Percentiles rank a stretch among this genome's conserved stretches.
These are phyloP conservation scores for Beroe ovata DNA, from an alignment of 37 sponge, comb jelly and placozoan genomes.

Conservation along the genomic window DNA sequence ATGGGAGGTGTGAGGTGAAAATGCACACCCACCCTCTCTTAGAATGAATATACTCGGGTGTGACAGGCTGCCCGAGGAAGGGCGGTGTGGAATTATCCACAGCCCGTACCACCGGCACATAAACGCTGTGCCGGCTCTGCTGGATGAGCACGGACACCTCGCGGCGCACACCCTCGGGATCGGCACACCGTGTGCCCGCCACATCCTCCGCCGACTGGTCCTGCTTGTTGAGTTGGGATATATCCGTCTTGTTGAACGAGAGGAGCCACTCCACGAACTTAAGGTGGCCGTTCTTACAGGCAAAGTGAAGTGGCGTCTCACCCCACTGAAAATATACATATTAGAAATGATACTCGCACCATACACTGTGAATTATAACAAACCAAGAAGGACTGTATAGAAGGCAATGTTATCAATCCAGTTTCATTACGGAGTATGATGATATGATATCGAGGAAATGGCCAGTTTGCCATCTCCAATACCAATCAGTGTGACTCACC, in stretches of 20 bases:
- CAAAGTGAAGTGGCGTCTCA: slow-evolving; percentile 95
- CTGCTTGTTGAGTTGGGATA: slow-evolving; percentile 66
- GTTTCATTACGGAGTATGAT: too few relatives aligned
- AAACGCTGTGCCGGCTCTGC: slow-evolving; percentile 66
- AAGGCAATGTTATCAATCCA: too few relatives aligned
- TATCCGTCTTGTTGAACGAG: slow-evolving; percentile 68
- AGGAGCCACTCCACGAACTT: slow-evolving; percentile 82
- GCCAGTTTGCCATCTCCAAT: too few relatives aligned
- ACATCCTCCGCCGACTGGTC: slow-evolving; percentile 66
- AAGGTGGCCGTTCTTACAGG: slow-evolving; percentile 81
- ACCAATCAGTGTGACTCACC: too few relatives aligned
- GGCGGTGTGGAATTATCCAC: slow-evolving; percentile 86
- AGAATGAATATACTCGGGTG: slow-evolving; percentile 37
- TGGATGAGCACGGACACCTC: neutral
- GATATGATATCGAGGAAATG: too few relatives aligned
- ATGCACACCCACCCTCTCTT: neutral
- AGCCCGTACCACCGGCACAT: slow-evolving; percentile 88
- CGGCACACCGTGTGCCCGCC: slow-evolving; percentile 41
- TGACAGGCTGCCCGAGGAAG: slow-evolving; percentile 71
- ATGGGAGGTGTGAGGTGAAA: too few relatives aligned
- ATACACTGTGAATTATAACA: too few relatives aligned
- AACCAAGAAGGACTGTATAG: too few relatives aligned
- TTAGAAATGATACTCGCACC: too few relatives aligned
- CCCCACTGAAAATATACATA: too few relatives aligned
- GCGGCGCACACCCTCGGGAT: neutral